Evolutionary conservation across 2,888 invertebrate genomes (phyloP), one percentile per base, ranked within the genome.

Genomic region (Cremastobaeus sp.): DNA sequence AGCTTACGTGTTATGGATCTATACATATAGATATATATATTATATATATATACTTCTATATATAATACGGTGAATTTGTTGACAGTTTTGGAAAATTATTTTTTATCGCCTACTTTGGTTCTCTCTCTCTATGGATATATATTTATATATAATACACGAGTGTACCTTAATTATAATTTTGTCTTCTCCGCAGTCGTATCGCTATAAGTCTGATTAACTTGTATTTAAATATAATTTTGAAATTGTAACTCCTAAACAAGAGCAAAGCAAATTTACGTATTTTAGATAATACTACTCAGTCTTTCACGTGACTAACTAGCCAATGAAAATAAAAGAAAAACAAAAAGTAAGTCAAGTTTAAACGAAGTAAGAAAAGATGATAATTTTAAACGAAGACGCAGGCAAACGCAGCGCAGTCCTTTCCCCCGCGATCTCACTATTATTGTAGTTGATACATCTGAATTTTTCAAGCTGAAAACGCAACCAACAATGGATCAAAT

Each of bases 401-500:
- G 52, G 54, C 60, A 60, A 60, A 41, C 47, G 25, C 12, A 1
- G 32, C 12, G 78, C 79, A 81, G 75, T 81, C 82, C 79, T 76
- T 82, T 79, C 83, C 82, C 82, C 82, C 82, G 80, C 79, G 71
- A 81, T 83, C 79, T 81, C 79, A 77, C 80, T 77, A 80, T 84
- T 28, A 37, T 59, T 50, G 15, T 59, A 84, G 78, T 79, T 80
- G 65, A 78, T 74, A 71, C 45, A 78, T 64, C 73, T n/a, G n/a
- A 41, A 76, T 14, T 47, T 57, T 25, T 57, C 47, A 39, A 39
- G 37, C 64, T 34, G 71, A 78, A 71, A 73, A 68, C 55, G 57
- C 76, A 76, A 55, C 76, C 48, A 71, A 64, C 69, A 60, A 59
- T 39, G 62, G 43, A 62, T 71, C 60, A 54, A 75, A 74, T 55